Base-by-base conservation (phyloP, 2,888 invertebrate genomes). In the Epistrophe grossulariae region DNA sequence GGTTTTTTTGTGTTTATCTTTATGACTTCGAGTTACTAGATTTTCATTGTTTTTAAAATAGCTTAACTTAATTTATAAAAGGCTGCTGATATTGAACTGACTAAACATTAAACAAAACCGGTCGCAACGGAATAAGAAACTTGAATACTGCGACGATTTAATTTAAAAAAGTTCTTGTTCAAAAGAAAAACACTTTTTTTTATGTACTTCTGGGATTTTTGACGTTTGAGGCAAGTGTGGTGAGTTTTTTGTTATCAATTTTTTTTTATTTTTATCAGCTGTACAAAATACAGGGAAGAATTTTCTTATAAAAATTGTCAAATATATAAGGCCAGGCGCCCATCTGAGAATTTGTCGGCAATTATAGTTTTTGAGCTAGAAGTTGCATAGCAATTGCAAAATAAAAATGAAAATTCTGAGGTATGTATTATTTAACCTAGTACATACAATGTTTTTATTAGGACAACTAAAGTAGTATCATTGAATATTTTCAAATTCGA, bases 131-230 rank as follows among this genome's bases (percentile, higher is more conserved):
- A n/a, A 43, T n/a, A 11, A 48, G 13, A 17, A 50, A 68, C 50
- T 68, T 8, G 15, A 17, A 28, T 19, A 19, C 60, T 55, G 15
- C 17, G 55, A 31, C 55, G n/a, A 55, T 31, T 55, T 15, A 15
- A 15, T n/a, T 55, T 55, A 28, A 1, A 31, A 31, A 55, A 55
- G 13, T 28, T 31, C 28, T 15, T 64, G 43, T 43, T 72, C 43
- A 70, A 50, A 71, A 8, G 60, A 84, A 79, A 79, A 84, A 71
- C 76, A 79, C 55, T 60, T 60, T 40, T 73, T 60, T 60, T 40
- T 73, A 31, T 31, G 15, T 13, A 11, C 15, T 71, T 48, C 11
- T 62, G n/a, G 35, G 19, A 17, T 35, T 50, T 66, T 68, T 38
- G 76, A 80, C 79, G 10, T 64, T 76, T 76, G 40, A n/a, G 35